Evolutionary conservation across 2,888 invertebrate genomes (phyloP).

Genomic region (Drosophila subsilvestris): DNA sequence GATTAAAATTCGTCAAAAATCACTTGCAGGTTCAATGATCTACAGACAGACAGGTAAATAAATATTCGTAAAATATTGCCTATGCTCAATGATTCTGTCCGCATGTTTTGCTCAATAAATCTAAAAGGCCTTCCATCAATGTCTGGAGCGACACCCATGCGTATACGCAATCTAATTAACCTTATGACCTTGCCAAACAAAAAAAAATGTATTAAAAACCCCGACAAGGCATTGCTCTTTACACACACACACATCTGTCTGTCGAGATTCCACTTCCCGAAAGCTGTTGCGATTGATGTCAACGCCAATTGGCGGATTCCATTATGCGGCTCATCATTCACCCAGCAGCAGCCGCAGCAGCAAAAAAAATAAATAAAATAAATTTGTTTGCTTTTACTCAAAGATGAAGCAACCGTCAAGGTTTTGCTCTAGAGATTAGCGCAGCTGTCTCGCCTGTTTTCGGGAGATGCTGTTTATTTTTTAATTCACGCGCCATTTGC

Average conservation of each 20-base stretch:
- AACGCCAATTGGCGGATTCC: constrained; percentile 74
- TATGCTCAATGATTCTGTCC: background rate
- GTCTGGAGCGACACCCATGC: constrained; percentile 25
- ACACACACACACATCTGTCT: constrained; percentile 2
- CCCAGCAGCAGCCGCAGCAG: constrained; percentile 20
- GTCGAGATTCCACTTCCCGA: constrained; percentile 14
- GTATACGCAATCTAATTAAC: constrained; percentile 51
- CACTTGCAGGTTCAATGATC: too few relatives aligned
- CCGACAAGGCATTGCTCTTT: constrained; percentile 9
- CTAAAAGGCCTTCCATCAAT: constrained; percentile 20
- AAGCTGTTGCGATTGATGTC: constrained; percentile 49
- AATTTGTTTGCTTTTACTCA: constrained; percentile 44
- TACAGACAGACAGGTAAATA: background rate
- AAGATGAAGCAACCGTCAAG: constrained; percentile 38
- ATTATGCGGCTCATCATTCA: constrained; percentile 76
- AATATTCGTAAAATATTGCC: constrained; percentile 2
- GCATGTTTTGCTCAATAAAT: constrained; percentile 7
- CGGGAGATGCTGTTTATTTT: constrained; percentile 38
- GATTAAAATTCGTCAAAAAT: too few relatives aligned
- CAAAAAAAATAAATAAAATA: constrained; percentile 27
- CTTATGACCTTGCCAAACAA: constrained; percentile 33
- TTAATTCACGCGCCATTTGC: constrained; percentile 31
- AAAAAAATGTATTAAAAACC: constrained; percentile 6
- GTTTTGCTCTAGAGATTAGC: constrained; percentile 42
- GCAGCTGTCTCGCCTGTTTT: constrained; percentile 34